Percentiles rank a stretch among this genome's conserved stretches.
Conservation (phyloP, 2,113 vertebrate genomes). For the Psettodes erumei region DNA sequence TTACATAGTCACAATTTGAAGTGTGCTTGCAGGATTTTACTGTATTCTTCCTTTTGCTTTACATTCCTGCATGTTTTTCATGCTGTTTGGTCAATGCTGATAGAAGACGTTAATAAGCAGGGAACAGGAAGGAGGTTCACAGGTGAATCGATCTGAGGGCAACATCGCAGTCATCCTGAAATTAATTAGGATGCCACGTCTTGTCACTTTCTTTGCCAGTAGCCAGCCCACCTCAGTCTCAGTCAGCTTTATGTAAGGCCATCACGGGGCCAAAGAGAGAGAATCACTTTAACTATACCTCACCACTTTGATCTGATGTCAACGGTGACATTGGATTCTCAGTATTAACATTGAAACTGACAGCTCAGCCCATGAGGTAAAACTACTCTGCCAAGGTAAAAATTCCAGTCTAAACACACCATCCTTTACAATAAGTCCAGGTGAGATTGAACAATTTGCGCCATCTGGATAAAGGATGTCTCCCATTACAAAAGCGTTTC, state of each 20-base stretch:
- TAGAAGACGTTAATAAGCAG: background rate
- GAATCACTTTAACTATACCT: background rate
- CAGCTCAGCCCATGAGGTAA: background rate
- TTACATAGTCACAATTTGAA: too few relatives aligned
- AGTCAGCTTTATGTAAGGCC: too few relatives aligned
- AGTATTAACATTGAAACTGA: slow-evolving; percentile 2
- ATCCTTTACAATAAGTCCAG: background rate
- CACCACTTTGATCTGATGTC: background rate
- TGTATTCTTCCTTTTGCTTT: background rate
- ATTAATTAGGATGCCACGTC: too few relatives aligned
- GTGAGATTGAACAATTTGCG: slow-evolving; percentile 16
- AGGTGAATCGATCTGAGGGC: background rate
- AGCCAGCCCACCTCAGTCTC: too few relatives aligned
- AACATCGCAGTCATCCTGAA: background rate
- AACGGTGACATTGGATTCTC: background rate
- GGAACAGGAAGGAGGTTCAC: background rate
- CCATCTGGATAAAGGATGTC: slow-evolving; percentile 37
- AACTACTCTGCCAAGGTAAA: slow-evolving; percentile 13
- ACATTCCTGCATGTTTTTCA: background rate
- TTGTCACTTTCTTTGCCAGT: too few relatives aligned
- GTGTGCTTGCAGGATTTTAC: background rate
- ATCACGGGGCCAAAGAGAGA: background rate
- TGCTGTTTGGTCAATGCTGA: background rate
- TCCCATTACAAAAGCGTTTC: slow-evolving; percentile 36
- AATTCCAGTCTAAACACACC: slow-evolving; percentile 18